Base-by-base conservation (phyloP, 23 tunicate genomes). In the Trididemnum clinides region DNA sequence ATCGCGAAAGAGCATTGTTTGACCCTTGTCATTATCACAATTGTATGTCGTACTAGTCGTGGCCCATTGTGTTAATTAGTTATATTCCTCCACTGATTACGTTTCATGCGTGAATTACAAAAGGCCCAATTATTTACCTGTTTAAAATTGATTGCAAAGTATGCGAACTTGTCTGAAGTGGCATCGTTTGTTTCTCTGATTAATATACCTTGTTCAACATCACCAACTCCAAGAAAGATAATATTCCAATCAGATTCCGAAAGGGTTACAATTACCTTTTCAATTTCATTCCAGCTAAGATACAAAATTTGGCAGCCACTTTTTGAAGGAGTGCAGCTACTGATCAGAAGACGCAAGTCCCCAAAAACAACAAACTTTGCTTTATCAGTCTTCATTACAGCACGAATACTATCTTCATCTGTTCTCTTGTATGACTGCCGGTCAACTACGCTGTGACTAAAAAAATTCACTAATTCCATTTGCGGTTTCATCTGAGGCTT, bases 111-210 rank as follows among this genome's bases (percentile, higher is more conserved):
- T n/a, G n/a, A n/a, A n/a, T n/a, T n/a, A n/a, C n/a, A n/a, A n/a
- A n/a, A n/a, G n/a, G n/a, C n/a, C n/a, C n/a, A n/a, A n/a, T n/a
- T n/a, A 49, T 86, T 50, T 38, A 90, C 95, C 86, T 89, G 34
- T 81, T 86, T 89, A 63, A 85, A 94, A 37, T 94, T 89, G 20
- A 94, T 73, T 51, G 89, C 98, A 64, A 89, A 94, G 65, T 94
- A 94, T 15, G 91, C 90, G 18, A 22, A 6, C 33, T 64, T 77
- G 32, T 80, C 75, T 2, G 19, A 34, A 1, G 1, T 1, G 0
- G 83, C 73, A 7, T 10, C 1, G 5, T 28, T 51, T 25, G 83
- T 75, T 28, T 85, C 94, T 32, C 87, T 49, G 18, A 77, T n/a
- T 69, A 80, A 71, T 1, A 54, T 33, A 28, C 91, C 91, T 37